These are phyloP conservation scores for Heliconius aoede DNA, from an alignment of 2,888 invertebrate genomes.

Conservation along the genomic window DNA sequence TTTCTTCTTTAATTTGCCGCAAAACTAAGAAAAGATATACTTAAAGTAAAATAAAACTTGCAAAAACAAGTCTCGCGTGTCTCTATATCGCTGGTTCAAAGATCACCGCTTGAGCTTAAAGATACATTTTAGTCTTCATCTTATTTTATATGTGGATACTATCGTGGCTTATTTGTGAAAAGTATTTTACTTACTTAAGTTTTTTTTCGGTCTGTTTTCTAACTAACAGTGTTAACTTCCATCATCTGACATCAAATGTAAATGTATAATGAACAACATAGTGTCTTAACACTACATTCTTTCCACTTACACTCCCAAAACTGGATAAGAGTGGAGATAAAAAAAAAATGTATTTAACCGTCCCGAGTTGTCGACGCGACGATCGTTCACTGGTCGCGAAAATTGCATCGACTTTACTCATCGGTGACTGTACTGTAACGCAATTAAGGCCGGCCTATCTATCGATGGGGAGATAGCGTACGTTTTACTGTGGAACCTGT, in stretches of 20 bases:
- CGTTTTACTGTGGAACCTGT: constrained; percentile 66
- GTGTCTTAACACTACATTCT: background rate
- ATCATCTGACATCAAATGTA: background rate
- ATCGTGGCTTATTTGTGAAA: background rate
- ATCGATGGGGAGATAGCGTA: constrained; percentile 32
- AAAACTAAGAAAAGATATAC: background rate
- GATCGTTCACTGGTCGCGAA: constrained; percentile 53
- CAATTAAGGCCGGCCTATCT: constrained; percentile 34
- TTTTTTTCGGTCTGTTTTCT: too few species aligned
- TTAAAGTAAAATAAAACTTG: background rate
- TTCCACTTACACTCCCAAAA: background rate
- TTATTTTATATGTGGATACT: constrained; percentile 56
- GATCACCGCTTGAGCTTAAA: constrained; percentile 69
- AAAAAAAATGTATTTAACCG: constrained; percentile 55
- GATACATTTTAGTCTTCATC: constrained; percentile 72
- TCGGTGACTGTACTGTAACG: constrained; percentile 41
- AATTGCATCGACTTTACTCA: constrained; percentile 70
- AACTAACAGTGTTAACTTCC: too few species aligned
- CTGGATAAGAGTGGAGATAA: background rate
- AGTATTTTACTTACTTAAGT: background rate
- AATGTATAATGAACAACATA: background rate
- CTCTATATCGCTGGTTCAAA: constrained; percentile 70
- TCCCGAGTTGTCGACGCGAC: constrained; percentile 53
- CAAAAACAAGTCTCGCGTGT: constrained; percentile 48
- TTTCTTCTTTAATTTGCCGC: background rate